Evolutionary conservation across 92 coral and sea anemone genomes (phyloP).

Genomic region (Isaurus tuberculatus): DNA sequence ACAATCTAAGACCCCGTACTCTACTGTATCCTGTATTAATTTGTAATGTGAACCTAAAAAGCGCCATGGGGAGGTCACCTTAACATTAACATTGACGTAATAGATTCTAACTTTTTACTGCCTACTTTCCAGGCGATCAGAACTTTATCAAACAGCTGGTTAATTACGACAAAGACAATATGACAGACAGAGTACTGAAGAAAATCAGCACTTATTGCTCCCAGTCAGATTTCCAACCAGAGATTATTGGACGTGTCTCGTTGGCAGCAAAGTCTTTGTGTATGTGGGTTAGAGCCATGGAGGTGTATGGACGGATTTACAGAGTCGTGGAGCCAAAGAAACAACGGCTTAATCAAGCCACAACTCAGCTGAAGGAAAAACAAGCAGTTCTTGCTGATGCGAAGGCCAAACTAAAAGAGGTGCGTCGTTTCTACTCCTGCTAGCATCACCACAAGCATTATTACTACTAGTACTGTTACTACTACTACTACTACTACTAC

Average conservation of each 20-base stretch:
- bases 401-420: constrained; percentile 98
- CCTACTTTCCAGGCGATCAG: constrained; percentile 72
- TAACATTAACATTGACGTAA: background rate
- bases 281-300: constrained; percentile 99
- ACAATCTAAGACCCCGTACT: too few relatives aligned
- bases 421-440: constrained; percentile 16
- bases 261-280: constrained; percentile 97
- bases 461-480: background rate
- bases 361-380: constrained; percentile 92
- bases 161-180: constrained; percentile 98
- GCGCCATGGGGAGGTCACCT: background rate
- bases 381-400: constrained; percentile 98
- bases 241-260: constrained; percentile 99
- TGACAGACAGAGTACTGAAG: constrained; percentile 96
- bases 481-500: background rate
- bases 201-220: constrained; percentile 98
- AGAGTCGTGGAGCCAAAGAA: constrained; percentile 98
- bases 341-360: constrained; percentile 94
- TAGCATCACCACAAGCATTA: background rate
- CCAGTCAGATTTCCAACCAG: constrained; percentile 96
- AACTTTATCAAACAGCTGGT: constrained; percentile 98
- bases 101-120: background rate
- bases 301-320: constrained; percentile 96
- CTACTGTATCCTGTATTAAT: too few relatives aligned
- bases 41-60: too few relatives aligned